Evolutionary conservation across 2,888 invertebrate genomes (phyloP).

Genomic region (Nysson spinosus): DNA sequence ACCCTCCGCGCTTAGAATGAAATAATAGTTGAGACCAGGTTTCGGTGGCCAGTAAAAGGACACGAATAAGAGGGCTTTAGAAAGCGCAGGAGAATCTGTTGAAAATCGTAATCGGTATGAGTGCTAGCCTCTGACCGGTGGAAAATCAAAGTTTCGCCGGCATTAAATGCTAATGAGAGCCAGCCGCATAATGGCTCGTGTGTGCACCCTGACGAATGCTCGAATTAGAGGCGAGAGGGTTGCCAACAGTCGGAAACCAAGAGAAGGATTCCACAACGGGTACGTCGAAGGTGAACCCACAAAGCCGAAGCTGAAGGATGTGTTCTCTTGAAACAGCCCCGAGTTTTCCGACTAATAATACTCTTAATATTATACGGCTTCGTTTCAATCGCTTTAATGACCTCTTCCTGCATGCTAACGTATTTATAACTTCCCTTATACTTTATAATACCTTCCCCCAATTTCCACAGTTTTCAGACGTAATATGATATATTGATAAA

Average conservation of each 20-base stretch:
- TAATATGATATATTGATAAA: too few relatives aligned
- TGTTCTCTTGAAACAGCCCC: conserved; percentile 43
- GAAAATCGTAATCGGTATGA: conserved; percentile 70
- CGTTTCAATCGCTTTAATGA: conserved; percentile 33
- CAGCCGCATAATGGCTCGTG: conserved; percentile 64
- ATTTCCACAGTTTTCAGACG: too few relatives aligned
- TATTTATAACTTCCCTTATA: not conserved
- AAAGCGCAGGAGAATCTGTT: conserved; percentile 57
- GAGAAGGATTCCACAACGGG: conserved; percentile 29
- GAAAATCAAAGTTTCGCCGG: conserved; percentile 71
- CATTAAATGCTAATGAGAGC: conserved; percentile 73
- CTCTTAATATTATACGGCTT: too few relatives aligned
- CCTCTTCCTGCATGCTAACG: not conserved
- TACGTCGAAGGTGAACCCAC: conserved; percentile 47
- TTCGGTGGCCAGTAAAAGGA: conserved; percentile 31
- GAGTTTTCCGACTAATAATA: conserved; percentile 53
- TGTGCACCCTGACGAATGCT: conserved; percentile 64
- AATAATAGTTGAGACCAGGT: conserved; percentile 60
- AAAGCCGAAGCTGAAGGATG: conserved; percentile 40
- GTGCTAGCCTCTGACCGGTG: conserved; percentile 61
- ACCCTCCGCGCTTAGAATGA: conserved; percentile 37
- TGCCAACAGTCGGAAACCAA: conserved; percentile 47
- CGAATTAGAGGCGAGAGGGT: conserved; percentile 62
- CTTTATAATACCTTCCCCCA: not conserved
- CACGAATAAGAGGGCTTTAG: conserved; percentile 23